phyloP scores from a whole-genome alignment of 2,888 invertebrate species.

The Diogma glabrata region DNA sequence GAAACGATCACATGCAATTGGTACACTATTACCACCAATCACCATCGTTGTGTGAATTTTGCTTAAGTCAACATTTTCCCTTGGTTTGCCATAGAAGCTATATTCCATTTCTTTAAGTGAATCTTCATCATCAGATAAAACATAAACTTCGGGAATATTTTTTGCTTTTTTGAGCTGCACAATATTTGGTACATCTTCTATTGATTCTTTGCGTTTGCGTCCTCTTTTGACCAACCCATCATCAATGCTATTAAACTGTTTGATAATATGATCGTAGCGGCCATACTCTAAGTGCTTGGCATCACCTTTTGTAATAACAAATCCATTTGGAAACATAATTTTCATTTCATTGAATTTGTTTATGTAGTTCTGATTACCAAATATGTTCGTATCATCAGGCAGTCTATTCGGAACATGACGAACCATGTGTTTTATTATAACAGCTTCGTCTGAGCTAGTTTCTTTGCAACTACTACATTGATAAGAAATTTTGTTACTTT shows the following conservation, averaged over 20 bases:
- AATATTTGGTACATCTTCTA: neutral
- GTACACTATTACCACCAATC: constrained; percentile 21
- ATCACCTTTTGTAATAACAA: constrained; percentile 26
- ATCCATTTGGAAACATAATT: constrained; percentile 28
- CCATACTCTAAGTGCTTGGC: constrained; percentile 22
- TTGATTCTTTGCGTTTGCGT: neutral
- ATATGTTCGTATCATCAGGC: neutral
- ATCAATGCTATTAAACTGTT: neutral
- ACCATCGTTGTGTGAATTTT: constrained; percentile 25
- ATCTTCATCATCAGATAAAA: neutral
- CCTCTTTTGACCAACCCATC: neutral
- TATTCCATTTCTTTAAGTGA: neutral
- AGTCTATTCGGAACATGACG: neutral
- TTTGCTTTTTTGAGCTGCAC: neutral
- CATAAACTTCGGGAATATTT: too few relatives aligned
- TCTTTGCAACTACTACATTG: neutral
- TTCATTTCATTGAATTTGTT: constrained; percentile 20
- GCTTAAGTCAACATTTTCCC: constrained; percentile 19
- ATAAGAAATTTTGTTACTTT: neutral
- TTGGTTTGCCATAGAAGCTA: neutral
- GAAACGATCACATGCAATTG: constrained; percentile 24
- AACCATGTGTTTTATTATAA: neutral
- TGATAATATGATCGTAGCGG: constrained; percentile 17
- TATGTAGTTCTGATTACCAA: neutral
- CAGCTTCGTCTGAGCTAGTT: neutral